Percentiles rank a stretch among this genome's conserved stretches.
phyloP scores from a whole-genome alignment of 1,140 invertebrate species.

The Caenorhabditis elegans region DNA sequence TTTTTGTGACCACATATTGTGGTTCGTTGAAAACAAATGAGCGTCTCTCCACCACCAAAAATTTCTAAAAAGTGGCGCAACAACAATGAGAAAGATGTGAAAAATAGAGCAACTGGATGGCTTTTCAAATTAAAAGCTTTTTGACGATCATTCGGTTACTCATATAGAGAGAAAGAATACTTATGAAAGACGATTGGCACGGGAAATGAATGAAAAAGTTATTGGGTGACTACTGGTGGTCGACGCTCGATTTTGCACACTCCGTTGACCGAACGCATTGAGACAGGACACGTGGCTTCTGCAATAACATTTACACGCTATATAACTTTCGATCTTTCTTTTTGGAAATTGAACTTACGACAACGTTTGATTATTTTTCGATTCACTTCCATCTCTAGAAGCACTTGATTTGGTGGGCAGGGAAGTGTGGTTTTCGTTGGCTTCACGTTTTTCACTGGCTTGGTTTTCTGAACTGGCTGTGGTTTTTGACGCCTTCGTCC shows the following conservation, averaged over 20 bases:
- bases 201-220: neutral
- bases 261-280: slow-evolving; percentile 26
- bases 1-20: too few species aligned
- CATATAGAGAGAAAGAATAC: neutral
- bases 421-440: neutral
- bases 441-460: slow-evolving; percentile 14
- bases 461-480: neutral
- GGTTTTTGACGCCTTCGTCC: slow-evolving; percentile 12
- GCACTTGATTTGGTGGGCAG: slow-evolving; percentile 9
- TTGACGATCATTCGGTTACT: slow-evolving; percentile 24
- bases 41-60: slow-evolving; percentile 24
- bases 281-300: slow-evolving; percentile 30
- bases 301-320: slow-evolving; percentile 14
- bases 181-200: slow-evolving; percentile 23
- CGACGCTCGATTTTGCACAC: slow-evolving; percentile 25
- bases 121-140: neutral
- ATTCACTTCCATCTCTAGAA: slow-evolving; percentile 24
- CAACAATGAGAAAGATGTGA: neutral
- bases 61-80: neutral
- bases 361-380: slow-evolving; percentile 23
- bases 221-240: neutral
- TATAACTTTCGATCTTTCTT: neutral
- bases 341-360: neutral
- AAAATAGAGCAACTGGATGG: neutral
- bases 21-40: too few species aligned